phyloP scores from a whole-genome alignment of 2,888 invertebrate species.

The Chrysolina oricalcia region DNA sequence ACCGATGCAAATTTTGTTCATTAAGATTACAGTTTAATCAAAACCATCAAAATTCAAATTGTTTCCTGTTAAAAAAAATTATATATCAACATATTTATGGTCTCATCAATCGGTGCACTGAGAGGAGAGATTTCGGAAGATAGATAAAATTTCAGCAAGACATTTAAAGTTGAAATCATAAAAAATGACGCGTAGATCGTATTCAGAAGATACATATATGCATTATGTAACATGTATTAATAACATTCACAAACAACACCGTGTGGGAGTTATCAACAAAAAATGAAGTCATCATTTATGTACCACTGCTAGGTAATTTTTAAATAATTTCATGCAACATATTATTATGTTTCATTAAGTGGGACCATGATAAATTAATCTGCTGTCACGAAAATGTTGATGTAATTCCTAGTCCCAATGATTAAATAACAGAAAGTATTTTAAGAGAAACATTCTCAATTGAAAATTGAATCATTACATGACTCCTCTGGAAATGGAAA shows the following conservation, averaged over 20 bases:
- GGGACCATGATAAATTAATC: background rate
- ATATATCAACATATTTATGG: too few species aligned
- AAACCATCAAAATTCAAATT: too few species aligned
- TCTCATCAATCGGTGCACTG: too few species aligned
- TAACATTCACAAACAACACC: background rate
- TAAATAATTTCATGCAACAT: background rate
- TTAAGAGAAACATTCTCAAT: too few species aligned
- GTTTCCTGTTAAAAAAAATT: too few species aligned
- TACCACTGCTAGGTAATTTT: background rate
- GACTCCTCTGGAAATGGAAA: too few species aligned
- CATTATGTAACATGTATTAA: conserved; percentile 16
- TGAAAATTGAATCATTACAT: too few species aligned
- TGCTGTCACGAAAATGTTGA: background rate
- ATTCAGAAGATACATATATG: background rate
- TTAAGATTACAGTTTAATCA: too few species aligned
- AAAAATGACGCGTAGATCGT: background rate
- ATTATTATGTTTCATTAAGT: background rate
- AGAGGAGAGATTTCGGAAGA: too few species aligned
- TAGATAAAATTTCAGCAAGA: too few species aligned
- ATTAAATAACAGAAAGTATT: background rate
- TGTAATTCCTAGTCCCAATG: background rate
- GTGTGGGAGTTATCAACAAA: conserved; percentile 15
- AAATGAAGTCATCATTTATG: conserved; percentile 19
- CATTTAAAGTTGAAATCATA: background rate
- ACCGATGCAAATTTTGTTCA: too few species aligned